phyloP scores from a whole-genome alignment of 1,140 invertebrate species.

The Sogatella furcifera region DNA sequence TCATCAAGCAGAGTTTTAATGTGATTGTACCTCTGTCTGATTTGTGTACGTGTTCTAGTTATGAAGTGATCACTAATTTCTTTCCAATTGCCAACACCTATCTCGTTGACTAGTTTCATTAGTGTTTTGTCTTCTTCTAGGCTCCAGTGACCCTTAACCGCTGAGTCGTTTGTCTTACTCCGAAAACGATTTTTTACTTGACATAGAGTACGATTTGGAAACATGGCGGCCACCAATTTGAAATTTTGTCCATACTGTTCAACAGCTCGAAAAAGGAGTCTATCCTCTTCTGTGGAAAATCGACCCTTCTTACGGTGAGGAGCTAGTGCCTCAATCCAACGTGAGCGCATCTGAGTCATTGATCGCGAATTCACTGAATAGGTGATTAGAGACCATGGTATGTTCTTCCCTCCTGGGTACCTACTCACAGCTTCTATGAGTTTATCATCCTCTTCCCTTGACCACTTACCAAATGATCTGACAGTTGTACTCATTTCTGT shows the following conservation, averaged over 20 bases:
- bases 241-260: slow-evolving; percentile 1
- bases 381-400: slow-evolving; percentile 15
- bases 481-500: background rate
- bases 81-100: slow-evolving; percentile 8
- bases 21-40: slow-evolving; percentile 4
- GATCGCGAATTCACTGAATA: slow-evolving; percentile 7
- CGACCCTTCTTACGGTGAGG: slow-evolving; percentile 13
- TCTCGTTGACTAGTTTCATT: slow-evolving; percentile 1
- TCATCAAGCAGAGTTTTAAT: background rate
- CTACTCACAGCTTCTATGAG: slow-evolving; percentile 6
- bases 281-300: slow-evolving; percentile 11
- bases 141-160: background rate
- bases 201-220: background rate
- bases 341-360: slow-evolving; percentile 8
- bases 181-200: background rate
- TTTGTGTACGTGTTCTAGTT: slow-evolving; percentile 6
- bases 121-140: slow-evolving; percentile 6
- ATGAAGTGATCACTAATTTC: slow-evolving; percentile 3
- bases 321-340: slow-evolving; percentile 16
- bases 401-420: slow-evolving; percentile 14
- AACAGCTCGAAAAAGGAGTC: slow-evolving; percentile 1
- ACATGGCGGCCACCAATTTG: background rate
- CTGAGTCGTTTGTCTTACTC: background rate
- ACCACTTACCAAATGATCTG: slow-evolving; percentile 11
- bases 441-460: slow-evolving; percentile 15